Base-by-base conservation (phyloP, 2,888 invertebrate genomes). In the Phortica magna region DNA sequence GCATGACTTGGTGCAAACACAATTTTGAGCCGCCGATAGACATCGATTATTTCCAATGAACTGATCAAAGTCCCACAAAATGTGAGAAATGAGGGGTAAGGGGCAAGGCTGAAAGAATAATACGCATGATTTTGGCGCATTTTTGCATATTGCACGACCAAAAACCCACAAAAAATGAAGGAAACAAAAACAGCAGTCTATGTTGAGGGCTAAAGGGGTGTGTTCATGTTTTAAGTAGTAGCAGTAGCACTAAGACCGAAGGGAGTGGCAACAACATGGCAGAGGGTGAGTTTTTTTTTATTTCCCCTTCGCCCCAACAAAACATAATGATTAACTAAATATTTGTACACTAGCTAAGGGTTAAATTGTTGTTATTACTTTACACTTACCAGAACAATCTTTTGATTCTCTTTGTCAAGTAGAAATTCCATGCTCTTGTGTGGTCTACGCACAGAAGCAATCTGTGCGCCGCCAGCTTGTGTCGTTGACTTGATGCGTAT, bases 361-460 rank as follows among this genome's bases (percentile, higher is more conserved):
- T 48, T 12, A 2, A 48, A 48, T 48, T 48, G 2, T 48, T 48
- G 5, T 14, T 12, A 48, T 48, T 14, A 14, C 31, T 17, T 5
- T 3, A 19, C 71, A 94, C 96, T 95, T 91, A 97, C 97, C 96
- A 96, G 95, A 87, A 96, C 95, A 87, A 95, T 95, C 91, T 95
- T 96, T 91, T 97, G 95, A 93, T 96, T 97, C 92, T 97, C 96
- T 93, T 97, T 97, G 93, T 97, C 97, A 92, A 98, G 94, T 91
- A 98, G 95, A 94, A 97, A 98, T 94, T 98, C 98, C 97, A 98
- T 97, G 93, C 97, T 97, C 93, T 97, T 97, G 93, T 96, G 96
- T 73, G 96, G 96, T 80, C 94, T 90, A 74, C 91, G 93, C 74
- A 89, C 87, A 89, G 89, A 87, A 55, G 88, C 89, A 76, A 90